Evolutionary conservation across 1,140 invertebrate genomes (phyloP).

Genomic region (Globodera rostochiensis): DNA sequence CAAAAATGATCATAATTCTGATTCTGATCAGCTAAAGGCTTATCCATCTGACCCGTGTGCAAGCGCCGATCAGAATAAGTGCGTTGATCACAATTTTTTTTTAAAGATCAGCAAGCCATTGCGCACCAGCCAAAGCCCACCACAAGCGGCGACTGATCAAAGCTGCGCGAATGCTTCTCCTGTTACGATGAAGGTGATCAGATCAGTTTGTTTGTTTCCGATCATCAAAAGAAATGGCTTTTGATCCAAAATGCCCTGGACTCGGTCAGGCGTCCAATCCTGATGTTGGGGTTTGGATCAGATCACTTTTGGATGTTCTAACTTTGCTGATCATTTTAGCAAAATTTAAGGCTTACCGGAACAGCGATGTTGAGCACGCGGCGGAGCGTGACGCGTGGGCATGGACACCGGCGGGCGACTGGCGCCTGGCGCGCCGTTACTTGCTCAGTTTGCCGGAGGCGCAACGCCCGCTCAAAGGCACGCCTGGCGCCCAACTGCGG

Average conservation of each 20-base stretch:
- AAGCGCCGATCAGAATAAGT: background rate
- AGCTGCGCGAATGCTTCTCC: background rate
- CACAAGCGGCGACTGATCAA: background rate
- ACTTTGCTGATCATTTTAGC: too few relatives aligned
- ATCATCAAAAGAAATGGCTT: too few relatives aligned
- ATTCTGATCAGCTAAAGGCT: too few relatives aligned
- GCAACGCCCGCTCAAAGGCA: constrained; percentile 77
- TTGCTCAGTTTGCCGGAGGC: constrained; percentile 76
- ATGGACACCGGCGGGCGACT: constrained; percentile 43
- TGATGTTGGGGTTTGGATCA: too few relatives aligned
- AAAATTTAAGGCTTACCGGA: background rate
- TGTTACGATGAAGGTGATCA: background rate
- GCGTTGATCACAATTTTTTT: background rate
- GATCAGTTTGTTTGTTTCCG: too few relatives aligned
- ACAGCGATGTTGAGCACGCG: background rate
- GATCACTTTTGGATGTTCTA: too few relatives aligned
- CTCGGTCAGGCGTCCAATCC: too few relatives aligned
- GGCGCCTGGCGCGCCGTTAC: constrained; percentile 71
- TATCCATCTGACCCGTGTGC: background rate
- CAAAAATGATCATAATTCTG: background rate
- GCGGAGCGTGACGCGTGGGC: constrained; percentile 22
- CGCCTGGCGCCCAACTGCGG: constrained; percentile 75
- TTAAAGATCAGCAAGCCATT: background rate
- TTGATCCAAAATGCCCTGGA: too few relatives aligned
- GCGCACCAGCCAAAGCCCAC: background rate